Evolutionary conservation across 2,113 vertebrate species (phyloP).

Genomic region (Pontoporia blainvillei): DNA sequence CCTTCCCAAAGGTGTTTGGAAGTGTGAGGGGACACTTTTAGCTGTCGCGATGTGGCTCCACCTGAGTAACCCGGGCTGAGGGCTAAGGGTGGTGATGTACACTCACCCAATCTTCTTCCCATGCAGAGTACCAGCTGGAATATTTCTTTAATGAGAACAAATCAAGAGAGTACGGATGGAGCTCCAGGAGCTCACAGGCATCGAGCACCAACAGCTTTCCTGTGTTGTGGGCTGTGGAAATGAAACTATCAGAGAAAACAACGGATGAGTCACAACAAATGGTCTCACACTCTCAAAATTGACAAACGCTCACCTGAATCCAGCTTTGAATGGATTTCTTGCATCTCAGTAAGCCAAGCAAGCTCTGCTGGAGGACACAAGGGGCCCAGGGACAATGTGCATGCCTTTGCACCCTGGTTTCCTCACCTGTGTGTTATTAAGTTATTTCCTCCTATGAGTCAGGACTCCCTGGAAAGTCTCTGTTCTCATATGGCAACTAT

Average conservation of each 20-base stretch:
- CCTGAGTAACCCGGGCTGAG: neutral
- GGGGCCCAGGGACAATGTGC: neutral
- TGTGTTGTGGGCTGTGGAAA: neutral
- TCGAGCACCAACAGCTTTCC: neutral
- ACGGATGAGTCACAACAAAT: neutral
- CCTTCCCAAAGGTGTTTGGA: neutral
- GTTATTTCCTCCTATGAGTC: neutral
- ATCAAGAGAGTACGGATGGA: neutral
- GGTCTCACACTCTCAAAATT: conserved; percentile 46
- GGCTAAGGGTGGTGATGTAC: neutral
- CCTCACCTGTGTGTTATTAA: neutral
- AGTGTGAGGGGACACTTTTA: neutral
- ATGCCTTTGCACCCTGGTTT: neutral
- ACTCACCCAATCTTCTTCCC: neutral
- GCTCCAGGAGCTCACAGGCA: neutral
- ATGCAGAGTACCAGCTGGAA: neutral
- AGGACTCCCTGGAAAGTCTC: neutral
- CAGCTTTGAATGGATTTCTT: conserved; percentile 42
- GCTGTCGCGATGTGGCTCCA: neutral
- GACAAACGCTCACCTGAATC: neutral
- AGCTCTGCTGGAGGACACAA: neutral
- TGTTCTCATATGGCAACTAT: neutral
- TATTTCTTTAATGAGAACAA: neutral
- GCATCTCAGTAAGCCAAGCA: neutral
- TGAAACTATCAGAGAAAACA: neutral